Conservation (phyloP, 2,888 invertebrate genomes). For the Eilema caniola region DNA sequence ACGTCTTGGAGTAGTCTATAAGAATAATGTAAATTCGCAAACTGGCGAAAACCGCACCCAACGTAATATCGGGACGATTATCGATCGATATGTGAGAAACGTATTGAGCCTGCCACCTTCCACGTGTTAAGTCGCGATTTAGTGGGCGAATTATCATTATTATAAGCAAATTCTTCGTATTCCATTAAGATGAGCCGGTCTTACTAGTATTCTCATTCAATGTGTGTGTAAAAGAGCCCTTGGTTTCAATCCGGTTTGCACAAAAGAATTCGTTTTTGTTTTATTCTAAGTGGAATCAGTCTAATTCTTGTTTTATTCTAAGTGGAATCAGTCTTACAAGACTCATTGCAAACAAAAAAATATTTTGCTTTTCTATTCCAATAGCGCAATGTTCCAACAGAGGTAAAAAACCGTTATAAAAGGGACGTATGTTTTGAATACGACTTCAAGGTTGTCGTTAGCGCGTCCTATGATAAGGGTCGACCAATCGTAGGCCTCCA, state of each 20-base stretch:
- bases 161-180: background rate
- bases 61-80: slow-evolving; percentile 27
- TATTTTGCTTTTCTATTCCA: background rate
- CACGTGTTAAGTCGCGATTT: slow-evolving; percentile 64
- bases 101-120: slow-evolving; percentile 36
- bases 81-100: slow-evolving; percentile 52
- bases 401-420: slow-evolving; percentile 64
- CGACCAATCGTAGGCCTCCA: slow-evolving; percentile 70
- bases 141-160: slow-evolving; percentile 29
- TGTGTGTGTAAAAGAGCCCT: background rate
- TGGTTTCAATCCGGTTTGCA: slow-evolving; percentile 7
- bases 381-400: slow-evolving; percentile 35
- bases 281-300: background rate
- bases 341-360: background rate
- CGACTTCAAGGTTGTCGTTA: slow-evolving; percentile 65
- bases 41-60: slow-evolving; percentile 46
- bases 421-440: slow-evolving; percentile 67
- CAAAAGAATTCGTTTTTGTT: background rate
- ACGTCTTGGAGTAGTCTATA: slow-evolving; percentile 18
- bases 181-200: background rate
- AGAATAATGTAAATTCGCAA: slow-evolving; percentile 31
- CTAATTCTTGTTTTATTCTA: background rate
- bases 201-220: background rate
- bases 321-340: background rate
- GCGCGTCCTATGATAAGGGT: slow-evolving; percentile 78